Percentiles rank a stretch among this genome's conserved stretches.
Evolutionary conservation across 2,797 vertebrate species (phyloP).

Genomic region (Iguana delicatissima): DNA sequence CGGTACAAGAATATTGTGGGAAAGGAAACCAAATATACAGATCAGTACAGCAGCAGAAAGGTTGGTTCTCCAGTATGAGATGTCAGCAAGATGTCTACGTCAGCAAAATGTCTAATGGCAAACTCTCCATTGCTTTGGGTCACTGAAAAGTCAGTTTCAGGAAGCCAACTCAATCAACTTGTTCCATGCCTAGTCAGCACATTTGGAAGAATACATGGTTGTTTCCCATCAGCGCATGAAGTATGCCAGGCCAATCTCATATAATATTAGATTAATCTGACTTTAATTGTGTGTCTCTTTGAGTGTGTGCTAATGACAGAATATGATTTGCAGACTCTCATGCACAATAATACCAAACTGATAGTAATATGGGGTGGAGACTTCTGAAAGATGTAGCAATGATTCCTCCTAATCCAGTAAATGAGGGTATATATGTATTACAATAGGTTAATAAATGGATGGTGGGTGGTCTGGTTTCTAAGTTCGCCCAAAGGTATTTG

Average conservation of each 20-base stretch:
- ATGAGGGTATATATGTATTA: constrained; percentile 44
- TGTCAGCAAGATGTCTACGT: background rate
- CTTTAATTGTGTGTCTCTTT: constrained; percentile 21
- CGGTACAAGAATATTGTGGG: background rate
- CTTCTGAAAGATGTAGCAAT: constrained; percentile 47
- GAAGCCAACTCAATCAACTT: background rate
- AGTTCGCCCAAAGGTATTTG: constrained; percentile 19
- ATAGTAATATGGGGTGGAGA: background rate
- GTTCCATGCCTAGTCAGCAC: background rate
- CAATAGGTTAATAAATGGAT: constrained; percentile 42
- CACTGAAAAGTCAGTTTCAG: background rate
- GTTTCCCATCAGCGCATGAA: background rate
- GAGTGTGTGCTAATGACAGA: fast-evolving
- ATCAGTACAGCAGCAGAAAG: background rate
- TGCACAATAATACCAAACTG: constrained; percentile 43
- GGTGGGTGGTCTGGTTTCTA: constrained; percentile 39
- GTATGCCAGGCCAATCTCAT: background rate
- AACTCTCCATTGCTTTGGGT: constrained; percentile 3
- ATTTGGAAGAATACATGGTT: fast-evolving
- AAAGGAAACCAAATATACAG: constrained; percentile 25
- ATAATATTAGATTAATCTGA: background rate
- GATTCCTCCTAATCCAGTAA: constrained; percentile 49
- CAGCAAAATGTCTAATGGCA: background rate
- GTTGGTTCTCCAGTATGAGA: background rate
- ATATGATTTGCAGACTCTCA: background rate